These are phyloP conservation scores for Chloromyia formosa DNA, from an alignment of 2,888 invertebrate genomes.

Conservation along the genomic window DNA sequence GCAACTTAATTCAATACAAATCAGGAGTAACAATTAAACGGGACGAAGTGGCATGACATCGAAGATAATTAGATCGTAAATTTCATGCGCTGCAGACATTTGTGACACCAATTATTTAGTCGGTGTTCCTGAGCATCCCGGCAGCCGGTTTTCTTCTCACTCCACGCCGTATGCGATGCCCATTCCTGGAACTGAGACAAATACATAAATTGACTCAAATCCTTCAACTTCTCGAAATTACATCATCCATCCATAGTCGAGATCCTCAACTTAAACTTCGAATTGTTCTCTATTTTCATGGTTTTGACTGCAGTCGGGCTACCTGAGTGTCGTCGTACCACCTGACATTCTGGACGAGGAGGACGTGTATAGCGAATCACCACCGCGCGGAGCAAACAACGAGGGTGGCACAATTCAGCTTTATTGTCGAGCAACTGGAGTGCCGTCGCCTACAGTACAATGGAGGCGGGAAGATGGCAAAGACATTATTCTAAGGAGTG, in stretches of 20 bases:
- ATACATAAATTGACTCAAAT: slow-evolving; percentile 30
- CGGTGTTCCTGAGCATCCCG: background rate
- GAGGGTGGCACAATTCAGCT: slow-evolving; percentile 83
- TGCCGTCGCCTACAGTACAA: slow-evolving; percentile 76
- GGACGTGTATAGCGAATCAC: slow-evolving; percentile 55
- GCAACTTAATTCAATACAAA: slow-evolving; percentile 22
- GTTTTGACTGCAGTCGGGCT: slow-evolving; percentile 75
- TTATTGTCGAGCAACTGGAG: slow-evolving; percentile 82
- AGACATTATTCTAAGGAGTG: slow-evolving; percentile 79
- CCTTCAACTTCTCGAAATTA: slow-evolving; percentile 21
- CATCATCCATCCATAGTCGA: slow-evolving; percentile 11
- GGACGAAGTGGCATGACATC: slow-evolving; percentile 11
- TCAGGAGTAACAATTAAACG: slow-evolving; percentile 11
- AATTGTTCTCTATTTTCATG: slow-evolving; percentile 10
- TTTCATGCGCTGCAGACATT: slow-evolving; percentile 12
- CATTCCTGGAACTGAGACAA: background rate
- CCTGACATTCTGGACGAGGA: slow-evolving; percentile 80
- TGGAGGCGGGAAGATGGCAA: slow-evolving; percentile 84
- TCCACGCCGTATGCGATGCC: background rate
- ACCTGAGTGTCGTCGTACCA: slow-evolving; percentile 85
- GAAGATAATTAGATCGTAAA: slow-evolving; percentile 38
- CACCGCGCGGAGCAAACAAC: slow-evolving; percentile 77
- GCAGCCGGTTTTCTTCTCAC: background rate
- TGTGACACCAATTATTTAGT: slow-evolving; percentile 16
- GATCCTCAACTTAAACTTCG: background rate